phyloP scores from a whole-genome alignment of 2,113 vertebrate genomes.

The Geococcyx californianus region DNA sequence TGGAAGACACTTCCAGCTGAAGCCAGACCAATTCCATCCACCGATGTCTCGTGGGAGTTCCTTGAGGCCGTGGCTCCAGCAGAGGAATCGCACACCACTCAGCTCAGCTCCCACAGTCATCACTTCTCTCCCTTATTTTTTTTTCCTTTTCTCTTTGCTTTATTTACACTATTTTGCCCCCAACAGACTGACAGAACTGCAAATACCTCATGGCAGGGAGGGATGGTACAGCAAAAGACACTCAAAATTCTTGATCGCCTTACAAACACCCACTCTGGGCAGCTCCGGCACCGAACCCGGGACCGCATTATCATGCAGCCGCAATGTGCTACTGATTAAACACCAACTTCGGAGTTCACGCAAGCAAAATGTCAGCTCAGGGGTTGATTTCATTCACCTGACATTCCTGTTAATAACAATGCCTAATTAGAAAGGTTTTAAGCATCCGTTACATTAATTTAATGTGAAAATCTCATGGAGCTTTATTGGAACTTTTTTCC shows the following conservation, averaged over 20 bases:
- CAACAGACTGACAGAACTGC: neutral
- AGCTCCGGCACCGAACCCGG: neutral
- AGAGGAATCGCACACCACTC: conserved; percentile 13
- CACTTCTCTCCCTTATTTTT: neutral
- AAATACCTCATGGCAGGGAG: neutral
- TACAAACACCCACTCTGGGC: neutral
- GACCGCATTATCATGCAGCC: neutral
- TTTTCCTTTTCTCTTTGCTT: neutral
- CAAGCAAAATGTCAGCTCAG: conserved; percentile 63
- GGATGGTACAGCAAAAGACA: neutral
- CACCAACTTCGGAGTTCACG: conserved; percentile 32
- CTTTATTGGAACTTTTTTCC: conserved; percentile 72
- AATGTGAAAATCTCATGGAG: conserved; percentile 73
- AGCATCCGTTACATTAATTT: conserved; percentile 80
- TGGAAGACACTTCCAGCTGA: neutral
- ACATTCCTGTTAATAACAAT: conserved; percentile 77
- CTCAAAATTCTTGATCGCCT: neutral
- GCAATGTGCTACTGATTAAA: conserved; percentile 2
- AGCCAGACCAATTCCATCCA: conserved; percentile 7
- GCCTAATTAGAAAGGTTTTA: conserved; percentile 81
- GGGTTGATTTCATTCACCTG: conserved; percentile 75
- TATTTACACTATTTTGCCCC: neutral
- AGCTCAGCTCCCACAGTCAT: neutral
- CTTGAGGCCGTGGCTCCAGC: neutral
- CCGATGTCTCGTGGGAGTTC: conserved; percentile 16